These are phyloP conservation scores for Drosophila diplacantha DNA, from an alignment of 2,888 invertebrate genomes.

Conservation along the genomic window DNA sequence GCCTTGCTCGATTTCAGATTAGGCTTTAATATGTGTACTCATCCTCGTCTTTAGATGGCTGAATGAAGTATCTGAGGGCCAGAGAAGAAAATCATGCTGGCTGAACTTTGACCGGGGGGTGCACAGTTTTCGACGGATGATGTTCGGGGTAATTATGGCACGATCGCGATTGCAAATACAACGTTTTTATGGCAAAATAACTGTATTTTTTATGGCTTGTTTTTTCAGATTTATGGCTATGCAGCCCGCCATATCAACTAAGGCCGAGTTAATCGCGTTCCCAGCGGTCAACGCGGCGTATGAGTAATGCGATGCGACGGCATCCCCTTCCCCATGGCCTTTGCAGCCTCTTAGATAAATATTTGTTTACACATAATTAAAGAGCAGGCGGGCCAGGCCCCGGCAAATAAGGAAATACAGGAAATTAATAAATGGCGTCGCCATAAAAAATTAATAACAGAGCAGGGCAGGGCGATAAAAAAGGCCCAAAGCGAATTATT, in stretches of 20 bases:
- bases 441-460: conserved; percentile 27
- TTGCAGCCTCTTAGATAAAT: conserved; percentile 28
- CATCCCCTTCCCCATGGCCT: background rate
- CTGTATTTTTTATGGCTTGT: conserved; percentile 40
- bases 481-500: conserved; percentile 36
- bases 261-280: conserved; percentile 21
- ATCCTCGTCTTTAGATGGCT: background rate
- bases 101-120: conserved; percentile 44
- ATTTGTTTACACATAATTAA: conserved; percentile 56
- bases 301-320: conserved; percentile 36
- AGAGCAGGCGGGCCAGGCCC: conserved; percentile 42
- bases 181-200: conserved; percentile 43
- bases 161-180: conserved; percentile 34
- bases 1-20: conserved; percentile 7
- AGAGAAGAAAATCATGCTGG: conserved; percentile 15
- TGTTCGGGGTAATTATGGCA: conserved; percentile 39
- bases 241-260: conserved; percentile 11
- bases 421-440: conserved; percentile 46
- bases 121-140: conserved; percentile 19
- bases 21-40: conserved; percentile 12
- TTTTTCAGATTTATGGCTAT: conserved; percentile 42
- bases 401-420: conserved; percentile 58
- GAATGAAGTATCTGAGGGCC: conserved; percentile 2
- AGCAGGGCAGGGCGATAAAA: conserved; percentile 41
- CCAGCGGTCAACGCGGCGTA: conserved; percentile 38